These are phyloP conservation scores for Pachliopta kotzebuea DNA, from an alignment of 2,888 invertebrate species.

Conservation along the genomic window DNA sequence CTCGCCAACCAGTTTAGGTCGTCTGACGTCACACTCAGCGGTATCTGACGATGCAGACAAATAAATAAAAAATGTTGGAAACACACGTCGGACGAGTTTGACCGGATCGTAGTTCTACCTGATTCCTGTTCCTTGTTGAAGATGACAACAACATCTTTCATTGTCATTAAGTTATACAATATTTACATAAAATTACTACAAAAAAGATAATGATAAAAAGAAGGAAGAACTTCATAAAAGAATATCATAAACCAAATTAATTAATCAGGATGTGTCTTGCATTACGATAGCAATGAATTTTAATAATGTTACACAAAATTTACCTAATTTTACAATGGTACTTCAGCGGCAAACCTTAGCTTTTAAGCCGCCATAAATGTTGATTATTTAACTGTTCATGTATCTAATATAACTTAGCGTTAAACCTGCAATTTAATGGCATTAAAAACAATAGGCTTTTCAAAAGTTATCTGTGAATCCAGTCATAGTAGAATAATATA, in stretches of 20 bases:
- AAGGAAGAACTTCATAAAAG: background rate
- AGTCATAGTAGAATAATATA: slow-evolving; percentile 60
- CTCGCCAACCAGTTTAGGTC: slow-evolving; percentile 80
- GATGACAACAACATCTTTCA: slow-evolving; percentile 53
- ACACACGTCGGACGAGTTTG: slow-evolving; percentile 79
- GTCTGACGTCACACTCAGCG: slow-evolving; percentile 79
- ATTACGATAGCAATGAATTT: too few relatives aligned
- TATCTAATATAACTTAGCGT: too few relatives aligned
- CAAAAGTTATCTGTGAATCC: slow-evolving; percentile 43
- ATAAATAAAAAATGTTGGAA: slow-evolving; percentile 81
- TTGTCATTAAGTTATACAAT: slow-evolving; percentile 42
- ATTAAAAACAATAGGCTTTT: background rate
- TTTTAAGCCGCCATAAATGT: too few relatives aligned
- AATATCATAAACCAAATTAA: background rate
- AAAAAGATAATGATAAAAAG: background rate
- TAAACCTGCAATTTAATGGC: background rate
- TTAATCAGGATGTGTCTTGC: too few relatives aligned
- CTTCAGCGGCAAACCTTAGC: too few relatives aligned
- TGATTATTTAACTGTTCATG: too few relatives aligned
- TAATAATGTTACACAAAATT: too few relatives aligned
- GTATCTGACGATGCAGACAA: slow-evolving; percentile 79
- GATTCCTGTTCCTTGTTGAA: slow-evolving; percentile 78
- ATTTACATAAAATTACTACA: background rate
- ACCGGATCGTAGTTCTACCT: slow-evolving; percentile 80
- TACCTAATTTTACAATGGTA: too few relatives aligned